Evolutionary conservation across 2,797 vertebrate genomes (phyloP).

Genomic region (Sebastes dallii): DNA sequence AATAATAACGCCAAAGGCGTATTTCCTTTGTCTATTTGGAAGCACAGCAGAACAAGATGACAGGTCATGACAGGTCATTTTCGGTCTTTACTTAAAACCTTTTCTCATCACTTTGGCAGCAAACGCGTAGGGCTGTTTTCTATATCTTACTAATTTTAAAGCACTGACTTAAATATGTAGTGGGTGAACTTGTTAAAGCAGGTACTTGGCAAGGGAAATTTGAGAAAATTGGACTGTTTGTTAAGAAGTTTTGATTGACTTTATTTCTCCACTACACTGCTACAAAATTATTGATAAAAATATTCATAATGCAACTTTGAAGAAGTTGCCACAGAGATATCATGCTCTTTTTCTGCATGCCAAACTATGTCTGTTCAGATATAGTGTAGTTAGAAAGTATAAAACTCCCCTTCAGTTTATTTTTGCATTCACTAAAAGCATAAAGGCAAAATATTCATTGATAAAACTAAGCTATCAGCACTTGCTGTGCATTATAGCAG

Average conservation of each 20-base stretch:
- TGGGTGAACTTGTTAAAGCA: neutral
- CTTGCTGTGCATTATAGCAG: neutral
- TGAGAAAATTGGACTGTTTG: neutral
- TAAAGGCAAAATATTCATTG: neutral
- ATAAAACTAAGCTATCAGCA: neutral
- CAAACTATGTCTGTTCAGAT: neutral
- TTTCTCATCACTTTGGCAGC: neutral
- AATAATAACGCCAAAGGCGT: neutral
- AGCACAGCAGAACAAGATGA: neutral
- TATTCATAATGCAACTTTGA: neutral
- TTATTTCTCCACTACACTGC: neutral
- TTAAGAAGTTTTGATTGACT: neutral
- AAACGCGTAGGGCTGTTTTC: neutral
- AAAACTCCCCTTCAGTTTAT: neutral
- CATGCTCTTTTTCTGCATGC: neutral
- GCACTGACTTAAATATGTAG: neutral
- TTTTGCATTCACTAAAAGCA: neutral
- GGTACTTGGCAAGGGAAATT: neutral
- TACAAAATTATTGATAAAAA: neutral
- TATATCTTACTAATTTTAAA: slow-evolving; percentile 9
- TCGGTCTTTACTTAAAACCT: neutral
- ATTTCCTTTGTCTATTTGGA: neutral
- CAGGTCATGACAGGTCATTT: neutral
- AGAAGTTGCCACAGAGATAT: neutral
- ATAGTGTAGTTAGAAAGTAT: neutral